phyloP scores from a whole-genome alignment of 1,140 invertebrate genomes.

The Drusus annulatus region DNA sequence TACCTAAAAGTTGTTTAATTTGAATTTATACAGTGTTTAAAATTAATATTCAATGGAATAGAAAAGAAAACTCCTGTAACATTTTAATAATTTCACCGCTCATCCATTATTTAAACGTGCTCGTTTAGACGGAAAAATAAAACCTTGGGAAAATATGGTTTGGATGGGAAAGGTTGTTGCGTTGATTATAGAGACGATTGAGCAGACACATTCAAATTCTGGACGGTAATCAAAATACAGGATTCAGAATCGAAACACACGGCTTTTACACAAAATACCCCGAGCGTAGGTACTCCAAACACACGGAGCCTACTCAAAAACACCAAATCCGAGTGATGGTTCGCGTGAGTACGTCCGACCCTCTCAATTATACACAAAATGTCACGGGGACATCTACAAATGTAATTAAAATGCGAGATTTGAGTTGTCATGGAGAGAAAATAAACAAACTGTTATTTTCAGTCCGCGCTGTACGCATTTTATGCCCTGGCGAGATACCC shows the following conservation, averaged over 20 bases:
- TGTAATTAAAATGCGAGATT: background rate
- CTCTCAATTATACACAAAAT: background rate
- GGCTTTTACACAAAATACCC: no score
- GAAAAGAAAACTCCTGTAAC: no score
- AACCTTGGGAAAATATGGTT: no score
- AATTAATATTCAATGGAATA: no score
- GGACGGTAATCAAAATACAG: constrained; percentile 11
- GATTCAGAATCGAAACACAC: background rate
- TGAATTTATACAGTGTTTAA: no score
- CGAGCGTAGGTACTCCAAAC: no score
- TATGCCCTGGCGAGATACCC: background rate
- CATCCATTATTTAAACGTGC: no score
- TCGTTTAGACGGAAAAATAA: no score
- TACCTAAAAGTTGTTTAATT: no score
- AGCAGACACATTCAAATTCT: background rate
- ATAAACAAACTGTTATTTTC: background rate
- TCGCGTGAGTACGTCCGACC: background rate
- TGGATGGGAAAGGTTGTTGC: background rate
- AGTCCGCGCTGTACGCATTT: background rate
- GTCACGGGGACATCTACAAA: background rate
- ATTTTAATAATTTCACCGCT: no score
- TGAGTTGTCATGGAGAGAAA: background rate
- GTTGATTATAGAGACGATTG: background rate
- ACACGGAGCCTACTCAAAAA: no score
- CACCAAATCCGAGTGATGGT: no score